Evolutionary conservation across 2,797 vertebrate species (phyloP).

Genomic region (Enteromius thamalakanensis): DNA sequence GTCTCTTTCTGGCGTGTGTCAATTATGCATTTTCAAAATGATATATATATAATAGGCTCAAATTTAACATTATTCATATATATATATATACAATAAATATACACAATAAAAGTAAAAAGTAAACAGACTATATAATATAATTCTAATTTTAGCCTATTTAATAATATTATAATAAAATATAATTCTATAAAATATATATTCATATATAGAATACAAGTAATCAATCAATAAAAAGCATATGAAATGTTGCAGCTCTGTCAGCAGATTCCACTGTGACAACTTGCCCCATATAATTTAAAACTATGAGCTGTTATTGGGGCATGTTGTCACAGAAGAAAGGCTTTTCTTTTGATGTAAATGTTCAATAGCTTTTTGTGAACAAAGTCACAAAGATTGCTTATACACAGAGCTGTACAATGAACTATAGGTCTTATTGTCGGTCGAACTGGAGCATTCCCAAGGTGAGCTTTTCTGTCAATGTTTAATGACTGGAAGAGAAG

Average conservation of each 20-base stretch:
- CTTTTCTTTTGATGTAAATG: background rate
- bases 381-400: background rate
- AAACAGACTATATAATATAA: no score
- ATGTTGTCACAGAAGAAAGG: background rate
- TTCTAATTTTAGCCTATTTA: no score
- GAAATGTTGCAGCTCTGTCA: background rate
- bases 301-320: background rate
- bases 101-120: no score
- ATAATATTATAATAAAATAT: no score
- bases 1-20: no score
- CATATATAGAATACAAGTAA: background rate
- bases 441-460: background rate
- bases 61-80: no score
- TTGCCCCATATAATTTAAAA: background rate
- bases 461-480: constrained; percentile 3
- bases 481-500: constrained; percentile 6
- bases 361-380: background rate
- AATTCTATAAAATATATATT: no score
- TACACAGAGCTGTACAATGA: background rate
- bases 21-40: no score
- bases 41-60: no score
- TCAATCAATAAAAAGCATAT: background rate
- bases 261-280: background rate
- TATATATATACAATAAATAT: no score
- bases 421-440: background rate